Conservation (phyloP, 2,113 vertebrate species). For the Strix uralensis region DNA sequence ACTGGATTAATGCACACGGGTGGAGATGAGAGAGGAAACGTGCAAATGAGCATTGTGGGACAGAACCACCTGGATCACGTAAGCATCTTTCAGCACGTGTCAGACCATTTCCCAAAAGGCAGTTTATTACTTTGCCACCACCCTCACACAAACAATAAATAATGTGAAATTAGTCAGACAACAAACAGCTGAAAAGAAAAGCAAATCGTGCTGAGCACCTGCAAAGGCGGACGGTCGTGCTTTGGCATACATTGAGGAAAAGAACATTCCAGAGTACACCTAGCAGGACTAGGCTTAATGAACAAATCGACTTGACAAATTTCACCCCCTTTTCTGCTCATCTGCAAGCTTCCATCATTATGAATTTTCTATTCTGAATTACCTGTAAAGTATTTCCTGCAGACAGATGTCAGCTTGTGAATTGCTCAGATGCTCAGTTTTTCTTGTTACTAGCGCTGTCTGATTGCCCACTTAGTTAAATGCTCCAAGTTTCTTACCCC, state of each 20-base stretch:
- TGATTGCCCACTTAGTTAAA: background rate
- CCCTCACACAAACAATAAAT: background rate
- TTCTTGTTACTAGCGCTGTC: background rate
- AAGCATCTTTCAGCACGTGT: background rate
- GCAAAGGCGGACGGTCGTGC: background rate
- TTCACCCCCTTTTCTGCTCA: background rate
- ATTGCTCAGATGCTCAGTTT: background rate
- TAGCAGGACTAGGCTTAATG: background rate
- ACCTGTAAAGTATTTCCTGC: constrained; percentile 1
- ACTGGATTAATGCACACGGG: fast-evolving
- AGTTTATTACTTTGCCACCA: background rate
- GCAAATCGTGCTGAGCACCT: background rate
- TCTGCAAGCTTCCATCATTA: background rate
- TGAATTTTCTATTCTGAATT: background rate
- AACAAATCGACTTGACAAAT: constrained; percentile 2
- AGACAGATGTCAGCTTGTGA: background rate
- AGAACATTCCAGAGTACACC: background rate
- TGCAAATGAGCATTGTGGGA: background rate
- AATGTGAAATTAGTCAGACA: background rate
- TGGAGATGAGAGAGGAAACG: background rate
- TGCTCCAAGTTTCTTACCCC: background rate
- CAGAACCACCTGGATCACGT: background rate
- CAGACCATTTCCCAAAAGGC: background rate
- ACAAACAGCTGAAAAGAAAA: background rate
- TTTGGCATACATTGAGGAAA: background rate